A percentile compares a stretch with the other conserved stretches of the same genome.
phyloP scores from a whole-genome alignment of 1,140 invertebrate species.

The Plutomurus gul region DNA sequence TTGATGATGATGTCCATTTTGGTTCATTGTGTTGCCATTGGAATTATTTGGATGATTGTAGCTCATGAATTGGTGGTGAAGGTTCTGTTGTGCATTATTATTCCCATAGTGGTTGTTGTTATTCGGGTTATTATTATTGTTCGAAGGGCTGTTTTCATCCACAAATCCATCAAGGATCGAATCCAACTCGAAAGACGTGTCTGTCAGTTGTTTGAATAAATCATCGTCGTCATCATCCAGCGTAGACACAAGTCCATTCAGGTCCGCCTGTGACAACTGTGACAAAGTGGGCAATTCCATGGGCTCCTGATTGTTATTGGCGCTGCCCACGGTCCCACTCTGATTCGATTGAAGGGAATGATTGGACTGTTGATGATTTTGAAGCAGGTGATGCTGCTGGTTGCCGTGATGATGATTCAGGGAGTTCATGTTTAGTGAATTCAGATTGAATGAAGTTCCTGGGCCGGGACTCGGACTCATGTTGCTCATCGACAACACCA shows the following conservation, averaged over 20 bases:
- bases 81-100: neutral
- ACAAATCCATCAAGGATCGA: slow-evolving; percentile 61
- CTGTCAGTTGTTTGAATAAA: slow-evolving; percentile 71
- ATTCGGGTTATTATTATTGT: slow-evolving; percentile 36
- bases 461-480: neutral
- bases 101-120: neutral
- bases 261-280: slow-evolving; percentile 70
- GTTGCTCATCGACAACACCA: neutral
- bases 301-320: slow-evolving; percentile 34
- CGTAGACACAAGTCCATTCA: slow-evolving; percentile 64
- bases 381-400: neutral
- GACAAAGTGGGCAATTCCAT: slow-evolving; percentile 57
- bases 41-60: slow-evolving; percentile 37
- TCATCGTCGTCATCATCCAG: slow-evolving; percentile 69
- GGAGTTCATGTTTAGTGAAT: neutral
- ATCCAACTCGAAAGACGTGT: slow-evolving; percentile 66
- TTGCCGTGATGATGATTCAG: slow-evolving; percentile 10
- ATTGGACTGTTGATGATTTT: slow-evolving; percentile 20
- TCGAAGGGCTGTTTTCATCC: slow-evolving; percentile 47
- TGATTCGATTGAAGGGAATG: neutral
- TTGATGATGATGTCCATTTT: slow-evolving; percentile 51
- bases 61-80: slow-evolving; percentile 33
- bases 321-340: slow-evolving; percentile 23
- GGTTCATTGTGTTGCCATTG: slow-evolving; percentile 36
- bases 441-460: neutral